phyloP scores from a whole-genome alignment of 2,797 vertebrate genomes.

The Arrhamphus sclerolepis region DNA sequence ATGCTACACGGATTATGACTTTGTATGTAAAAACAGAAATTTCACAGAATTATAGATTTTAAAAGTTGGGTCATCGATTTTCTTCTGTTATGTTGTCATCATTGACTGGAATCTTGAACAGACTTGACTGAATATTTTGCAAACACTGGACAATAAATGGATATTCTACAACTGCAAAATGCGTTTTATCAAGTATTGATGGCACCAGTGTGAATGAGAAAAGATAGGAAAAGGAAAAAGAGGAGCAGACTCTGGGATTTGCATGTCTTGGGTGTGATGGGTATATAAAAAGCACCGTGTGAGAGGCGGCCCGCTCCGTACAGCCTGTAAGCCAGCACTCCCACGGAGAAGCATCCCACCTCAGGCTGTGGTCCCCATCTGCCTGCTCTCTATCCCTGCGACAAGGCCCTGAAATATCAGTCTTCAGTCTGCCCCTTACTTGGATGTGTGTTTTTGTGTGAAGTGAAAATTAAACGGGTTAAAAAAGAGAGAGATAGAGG shows the following conservation, averaged over 20 bases:
- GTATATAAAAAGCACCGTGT: slow-evolving; percentile 33
- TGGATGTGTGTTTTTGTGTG: background rate
- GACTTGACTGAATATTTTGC: slow-evolving; percentile 6
- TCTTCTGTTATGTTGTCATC: background rate
- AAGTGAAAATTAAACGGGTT: slow-evolving; percentile 12
- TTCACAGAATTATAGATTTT: background rate
- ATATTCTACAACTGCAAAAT: slow-evolving; percentile 17
- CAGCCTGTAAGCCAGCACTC: slow-evolving; percentile 53
- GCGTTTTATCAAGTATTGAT: background rate
- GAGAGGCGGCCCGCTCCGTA: slow-evolving; percentile 39
- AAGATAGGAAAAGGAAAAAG: background rate
- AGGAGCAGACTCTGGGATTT: background rate
- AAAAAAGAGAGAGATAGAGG: background rate
- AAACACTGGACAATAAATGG: background rate
- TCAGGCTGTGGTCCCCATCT: slow-evolving; percentile 59
- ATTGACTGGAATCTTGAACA: background rate
- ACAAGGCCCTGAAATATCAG: slow-evolving; percentile 51
- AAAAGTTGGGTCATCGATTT: fast-evolving
- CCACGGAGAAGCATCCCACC: slow-evolving; percentile 56
- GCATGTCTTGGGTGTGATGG: slow-evolving; percentile 23
- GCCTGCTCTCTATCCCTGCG: slow-evolving; percentile 41
- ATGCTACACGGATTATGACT: too few species aligned
- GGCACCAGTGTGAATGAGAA: background rate
- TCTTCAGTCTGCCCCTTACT: slow-evolving; percentile 19
- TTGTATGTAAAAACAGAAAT: too few species aligned